phyloP scores from a whole-genome alignment of 1,140 invertebrate genomes.

The Musca vetustissima region DNA sequence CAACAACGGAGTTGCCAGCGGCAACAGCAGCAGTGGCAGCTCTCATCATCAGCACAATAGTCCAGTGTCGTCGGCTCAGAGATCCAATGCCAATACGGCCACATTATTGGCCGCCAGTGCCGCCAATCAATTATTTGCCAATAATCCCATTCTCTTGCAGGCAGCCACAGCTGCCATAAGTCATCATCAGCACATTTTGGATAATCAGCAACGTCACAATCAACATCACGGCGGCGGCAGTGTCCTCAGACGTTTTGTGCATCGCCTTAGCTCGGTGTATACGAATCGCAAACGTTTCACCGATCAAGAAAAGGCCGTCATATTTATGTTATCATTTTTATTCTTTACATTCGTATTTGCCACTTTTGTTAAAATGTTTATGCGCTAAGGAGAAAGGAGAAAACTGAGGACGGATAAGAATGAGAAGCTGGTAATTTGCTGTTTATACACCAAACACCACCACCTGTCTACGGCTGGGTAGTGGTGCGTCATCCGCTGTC shows the following conservation, averaged over 20 bases:
- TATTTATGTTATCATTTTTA: slow-evolving; percentile 51
- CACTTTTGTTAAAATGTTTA: slow-evolving; percentile 43
- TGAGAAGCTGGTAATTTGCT: background rate
- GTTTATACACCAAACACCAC: too few species aligned
- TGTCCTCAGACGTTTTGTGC: slow-evolving; percentile 36
- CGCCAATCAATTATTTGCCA: slow-evolving; percentile 25
- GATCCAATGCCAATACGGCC: slow-evolving; percentile 13
- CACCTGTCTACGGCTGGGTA: too few species aligned
- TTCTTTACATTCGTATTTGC: slow-evolving; percentile 50
- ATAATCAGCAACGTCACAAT: background rate
- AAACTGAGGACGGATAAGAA: too few species aligned
- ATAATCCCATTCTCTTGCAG: slow-evolving; percentile 29
- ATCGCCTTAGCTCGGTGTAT: slow-evolving; percentile 43
- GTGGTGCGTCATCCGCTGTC: too few species aligned
- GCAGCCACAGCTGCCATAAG: slow-evolving; percentile 22
- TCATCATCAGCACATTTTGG: slow-evolving; percentile 11
- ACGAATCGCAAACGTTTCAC: slow-evolving; percentile 47
- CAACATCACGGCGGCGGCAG: slow-evolving; percentile 28
- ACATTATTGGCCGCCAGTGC: slow-evolving; percentile 26
- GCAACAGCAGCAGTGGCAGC: too few species aligned
- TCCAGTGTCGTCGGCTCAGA: too few species aligned
- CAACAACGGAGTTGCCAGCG: slow-evolving; percentile 11
- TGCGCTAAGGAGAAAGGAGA: too few species aligned
- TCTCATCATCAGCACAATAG: background rate
- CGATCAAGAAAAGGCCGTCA: slow-evolving; percentile 52